These are phyloP conservation scores for Pangasius djambal DNA, from an alignment of 2,797 vertebrate genomes.

Conservation along the genomic window DNA sequence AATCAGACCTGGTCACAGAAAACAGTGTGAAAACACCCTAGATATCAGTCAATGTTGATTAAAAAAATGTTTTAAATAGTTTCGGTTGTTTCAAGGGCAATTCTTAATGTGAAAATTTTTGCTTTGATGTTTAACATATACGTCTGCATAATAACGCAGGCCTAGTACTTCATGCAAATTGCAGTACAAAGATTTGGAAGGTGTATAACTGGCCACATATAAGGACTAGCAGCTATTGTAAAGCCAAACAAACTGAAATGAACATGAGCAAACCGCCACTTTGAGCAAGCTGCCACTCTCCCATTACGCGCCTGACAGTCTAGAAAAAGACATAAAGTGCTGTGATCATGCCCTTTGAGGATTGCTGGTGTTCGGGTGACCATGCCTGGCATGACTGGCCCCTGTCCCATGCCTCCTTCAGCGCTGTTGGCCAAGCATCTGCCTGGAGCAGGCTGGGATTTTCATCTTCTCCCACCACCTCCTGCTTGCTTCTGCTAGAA, in stretches of 20 bases:
- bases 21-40: neutral
- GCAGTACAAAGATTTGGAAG: neutral
- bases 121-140: neutral
- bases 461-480: conserved; percentile 81
- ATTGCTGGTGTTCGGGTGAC: conserved; percentile 63
- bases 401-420: conserved; percentile 51
- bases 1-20: neutral
- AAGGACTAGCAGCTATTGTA: neutral
- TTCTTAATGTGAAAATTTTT: neutral
- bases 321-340: conserved; percentile 41
- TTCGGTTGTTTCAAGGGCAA: neutral
- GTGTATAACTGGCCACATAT: neutral
- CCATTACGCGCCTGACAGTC: conserved; percentile 30
- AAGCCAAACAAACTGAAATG: neutral
- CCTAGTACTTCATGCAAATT: neutral
- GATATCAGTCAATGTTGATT: neutral
- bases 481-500: conserved; percentile 77
- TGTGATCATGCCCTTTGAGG: conserved; percentile 32
- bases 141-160: neutral
- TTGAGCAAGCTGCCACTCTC: conserved; percentile 9
- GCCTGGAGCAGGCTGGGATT: conserved; percentile 78
- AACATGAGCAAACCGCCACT: neutral
- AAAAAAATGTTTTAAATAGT: neutral
- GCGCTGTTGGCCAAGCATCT: conserved; percentile 74
- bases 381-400: conserved; percentile 73